These are phyloP conservation scores for Delphinapterus leucas DNA, from an alignment of 2,113 vertebrate species.

Conservation along the genomic window DNA sequence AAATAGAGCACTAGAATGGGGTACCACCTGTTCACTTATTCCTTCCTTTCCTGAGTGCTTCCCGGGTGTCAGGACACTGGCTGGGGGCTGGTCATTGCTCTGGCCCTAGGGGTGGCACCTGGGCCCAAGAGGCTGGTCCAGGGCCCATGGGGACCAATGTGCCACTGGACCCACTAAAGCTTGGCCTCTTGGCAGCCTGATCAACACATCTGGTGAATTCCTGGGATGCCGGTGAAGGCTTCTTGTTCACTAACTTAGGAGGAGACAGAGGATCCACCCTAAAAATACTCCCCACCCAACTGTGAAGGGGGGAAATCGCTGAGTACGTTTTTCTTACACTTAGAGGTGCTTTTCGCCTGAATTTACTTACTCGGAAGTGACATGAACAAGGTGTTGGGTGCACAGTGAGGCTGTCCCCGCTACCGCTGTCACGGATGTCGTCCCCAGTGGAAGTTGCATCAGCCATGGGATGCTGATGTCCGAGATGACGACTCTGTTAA, in stretches of 20 bases:
- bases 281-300: background rate
- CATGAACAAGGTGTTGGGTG: background rate
- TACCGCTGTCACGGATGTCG: background rate
- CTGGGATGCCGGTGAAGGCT: background rate
- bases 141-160: background rate
- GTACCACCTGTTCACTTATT: accelerated
- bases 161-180: background rate
- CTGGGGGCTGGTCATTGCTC: background rate
- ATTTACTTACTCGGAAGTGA: background rate
- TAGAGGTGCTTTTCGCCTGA: background rate
- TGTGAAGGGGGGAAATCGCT: background rate
- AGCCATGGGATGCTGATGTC: background rate
- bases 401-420: background rate
- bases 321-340: accelerated
- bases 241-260: background rate
- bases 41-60: background rate
- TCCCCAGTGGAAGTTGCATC: background rate
- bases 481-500: accelerated
- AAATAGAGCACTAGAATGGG: accelerated
- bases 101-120: background rate
- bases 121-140: background rate
- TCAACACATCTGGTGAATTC: background rate
- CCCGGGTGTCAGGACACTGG: background rate
- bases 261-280: background rate
- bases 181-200: background rate